phyloP scores from a whole-genome alignment of 2,113 vertebrate genomes.

The Cyprinodon brontotheroides region DNA sequence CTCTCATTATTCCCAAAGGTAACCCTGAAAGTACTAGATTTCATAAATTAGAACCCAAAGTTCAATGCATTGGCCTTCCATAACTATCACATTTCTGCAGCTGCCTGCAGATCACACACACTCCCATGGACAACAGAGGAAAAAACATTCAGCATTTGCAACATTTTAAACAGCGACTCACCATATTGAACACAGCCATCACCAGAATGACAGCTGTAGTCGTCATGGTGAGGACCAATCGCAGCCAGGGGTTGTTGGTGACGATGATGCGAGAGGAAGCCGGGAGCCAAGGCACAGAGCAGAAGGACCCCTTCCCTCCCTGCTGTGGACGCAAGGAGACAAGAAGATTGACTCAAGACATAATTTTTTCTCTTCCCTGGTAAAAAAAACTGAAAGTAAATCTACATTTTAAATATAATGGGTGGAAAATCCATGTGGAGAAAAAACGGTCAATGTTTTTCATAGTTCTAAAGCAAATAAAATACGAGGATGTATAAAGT shows the following conservation, averaged over 20 bases:
- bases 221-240: conserved; percentile 89
- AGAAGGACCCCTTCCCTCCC: conserved; percentile 88
- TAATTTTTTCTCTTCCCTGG: no score
- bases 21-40: not conserved
- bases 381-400: not conserved
- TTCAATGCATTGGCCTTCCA: not conserved
- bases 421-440: no score
- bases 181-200: conserved; percentile 98
- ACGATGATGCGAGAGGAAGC: conserved; percentile 89
- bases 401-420: no score
- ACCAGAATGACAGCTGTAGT: conserved; percentile 90
- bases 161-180: conserved; percentile 69
- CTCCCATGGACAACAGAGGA: no score
- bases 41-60: not conserved
- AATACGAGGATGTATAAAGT: not conserved
- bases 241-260: conserved; percentile 91
- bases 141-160: not conserved
- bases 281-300: conserved; percentile 86
- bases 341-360: conserved; percentile 3
- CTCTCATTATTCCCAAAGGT: not conserved
- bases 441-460: no score
- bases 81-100: not conserved
- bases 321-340: conserved; percentile 77
- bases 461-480: not conserved
- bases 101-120: not conserved